Evolutionary conservation across 2,888 invertebrate genomes (phyloP), one percentile per base, ranked within the genome.

Genomic region (Tetragnatha montana): DNA sequence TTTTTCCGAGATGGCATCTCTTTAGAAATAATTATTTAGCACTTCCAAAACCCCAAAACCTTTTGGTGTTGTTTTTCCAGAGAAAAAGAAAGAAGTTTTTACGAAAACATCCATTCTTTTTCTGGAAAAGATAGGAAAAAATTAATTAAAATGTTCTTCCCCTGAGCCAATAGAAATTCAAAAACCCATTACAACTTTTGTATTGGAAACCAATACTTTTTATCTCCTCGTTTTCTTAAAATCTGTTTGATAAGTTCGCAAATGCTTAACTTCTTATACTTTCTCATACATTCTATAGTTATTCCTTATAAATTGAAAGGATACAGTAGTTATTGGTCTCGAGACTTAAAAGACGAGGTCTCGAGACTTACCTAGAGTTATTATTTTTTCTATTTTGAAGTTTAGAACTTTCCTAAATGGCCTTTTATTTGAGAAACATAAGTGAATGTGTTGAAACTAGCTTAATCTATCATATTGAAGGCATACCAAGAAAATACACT

Each of bases 141-240:
- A 60, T 60, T 60, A 60, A 60, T 60, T 60, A 60, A 60, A 60
- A 60, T 60, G 60, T 12, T 60, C 14, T 60, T 60, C 60, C 17
- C 60, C 17, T 8, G 60, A 17, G 7, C 60, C 60, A 60, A 60
- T 60, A 17, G 12, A 60, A 60, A 60, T 60, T 60, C 17, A 60
- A 60, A 60, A 60, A 60, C 60, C 17, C 60, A 60, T 60, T 60
- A 60, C 60, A 60, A 60, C 60, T 60, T 17, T 12, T 8, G 60
- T 60, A 60, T 60, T 60, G 60, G 60, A 60, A 60, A 60, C 60
- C 60, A 60, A 60, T 60, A 60, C 60, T 60, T 60, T 60, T 60
- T 60, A 60, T 60, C 60, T 4, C 60, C 10, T 60, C 14, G 4
- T 60, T 8, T 60, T 10, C 60, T 60, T 60, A 17, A 60, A 60